Percentiles rank a stretch among this genome's conserved stretches.
Evolutionary conservation across 2,797 vertebrate species (phyloP).

Genomic region (Scyliorhinus canicula): DNA sequence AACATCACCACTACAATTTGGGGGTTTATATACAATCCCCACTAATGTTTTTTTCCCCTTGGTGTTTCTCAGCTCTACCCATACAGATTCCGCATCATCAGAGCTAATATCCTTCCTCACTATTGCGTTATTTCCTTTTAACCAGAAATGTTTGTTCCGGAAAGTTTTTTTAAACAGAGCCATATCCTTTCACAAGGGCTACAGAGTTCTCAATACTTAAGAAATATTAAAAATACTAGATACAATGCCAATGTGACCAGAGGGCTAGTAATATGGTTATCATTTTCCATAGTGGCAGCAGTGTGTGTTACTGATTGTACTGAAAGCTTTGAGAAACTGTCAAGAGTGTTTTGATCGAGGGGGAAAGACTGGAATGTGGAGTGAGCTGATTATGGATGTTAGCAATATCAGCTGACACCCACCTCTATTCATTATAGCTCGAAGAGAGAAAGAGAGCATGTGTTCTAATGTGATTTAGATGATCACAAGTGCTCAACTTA

Average conservation of each 20-base stretch:
- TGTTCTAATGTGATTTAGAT: background rate
- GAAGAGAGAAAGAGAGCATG: background rate
- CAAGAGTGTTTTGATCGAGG: background rate
- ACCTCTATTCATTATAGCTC: background rate
- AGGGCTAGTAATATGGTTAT: background rate
- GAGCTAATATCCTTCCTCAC: too few relatives aligned
- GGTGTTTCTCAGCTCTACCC: too few relatives aligned
- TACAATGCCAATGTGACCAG: background rate
- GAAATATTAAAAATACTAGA: background rate
- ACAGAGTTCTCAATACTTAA: background rate
- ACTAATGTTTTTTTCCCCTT: too few relatives aligned
- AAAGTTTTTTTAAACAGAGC: background rate
- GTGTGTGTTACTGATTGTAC: background rate
- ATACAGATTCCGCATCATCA: too few relatives aligned
- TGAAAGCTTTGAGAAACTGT: background rate
- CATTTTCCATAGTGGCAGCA: background rate
- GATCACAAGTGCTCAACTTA: background rate
- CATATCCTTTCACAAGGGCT: background rate
- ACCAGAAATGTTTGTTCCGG: too few relatives aligned
- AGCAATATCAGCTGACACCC: background rate
- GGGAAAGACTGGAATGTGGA: background rate
- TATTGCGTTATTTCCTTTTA: too few relatives aligned
- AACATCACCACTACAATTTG: too few relatives aligned
- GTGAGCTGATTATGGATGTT: background rate
- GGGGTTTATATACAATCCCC: too few relatives aligned